Evolutionary conservation across 2,797 vertebrate species (phyloP), one percentile per base, ranked within the genome.

Genomic region (Takifugu rubripes): DNA sequence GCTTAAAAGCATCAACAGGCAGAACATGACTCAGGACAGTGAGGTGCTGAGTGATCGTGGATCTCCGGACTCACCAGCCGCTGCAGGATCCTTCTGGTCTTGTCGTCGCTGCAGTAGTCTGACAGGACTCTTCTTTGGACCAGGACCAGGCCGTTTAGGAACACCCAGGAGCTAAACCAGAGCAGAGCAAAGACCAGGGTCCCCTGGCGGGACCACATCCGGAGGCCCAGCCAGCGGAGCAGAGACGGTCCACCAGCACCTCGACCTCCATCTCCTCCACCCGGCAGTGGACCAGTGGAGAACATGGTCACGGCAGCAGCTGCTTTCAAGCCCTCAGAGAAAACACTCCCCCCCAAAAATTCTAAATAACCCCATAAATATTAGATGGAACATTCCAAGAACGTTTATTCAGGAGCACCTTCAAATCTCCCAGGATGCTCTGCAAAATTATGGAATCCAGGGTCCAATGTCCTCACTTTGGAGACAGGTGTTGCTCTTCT

Each of bases 31-130:
- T 5, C 9, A 5, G 43, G 15, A 4, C 43, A 45, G 43, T 5
- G 4, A 45, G 43, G 5, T 5, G 42, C 21, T 3, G 27, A 27
- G 27, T 0, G 6, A 6, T 31, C 2, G 11, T 8, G 2, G 10
- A 2, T 36, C 33, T 3, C 6, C 33, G 0, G 51, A 78, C 90
- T 88, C 94, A 98, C 96, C 95, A 98, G 92, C 56, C 89, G 87
- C 14, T 92, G 92, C 84, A 98, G 92, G 74, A 96, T 94, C 84
- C 83, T 84, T 66, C 82, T 92, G 88, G 95, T 96, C 74, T 90
- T 90, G 86, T 94, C 88, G 12, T 96, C 94, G 0, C 93, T 95
- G 93, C 96, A 98, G 87, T 87, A 92, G 84, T 95, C 95, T 0
- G 95, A 93, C 77, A 94, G 88, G 83, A 92, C 89, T 75, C 80